Evolutionary conservation across 1,140 invertebrate species (phyloP), one percentile per base, ranked within the genome.

Genomic region (Drosophila lacertosa): DNA sequence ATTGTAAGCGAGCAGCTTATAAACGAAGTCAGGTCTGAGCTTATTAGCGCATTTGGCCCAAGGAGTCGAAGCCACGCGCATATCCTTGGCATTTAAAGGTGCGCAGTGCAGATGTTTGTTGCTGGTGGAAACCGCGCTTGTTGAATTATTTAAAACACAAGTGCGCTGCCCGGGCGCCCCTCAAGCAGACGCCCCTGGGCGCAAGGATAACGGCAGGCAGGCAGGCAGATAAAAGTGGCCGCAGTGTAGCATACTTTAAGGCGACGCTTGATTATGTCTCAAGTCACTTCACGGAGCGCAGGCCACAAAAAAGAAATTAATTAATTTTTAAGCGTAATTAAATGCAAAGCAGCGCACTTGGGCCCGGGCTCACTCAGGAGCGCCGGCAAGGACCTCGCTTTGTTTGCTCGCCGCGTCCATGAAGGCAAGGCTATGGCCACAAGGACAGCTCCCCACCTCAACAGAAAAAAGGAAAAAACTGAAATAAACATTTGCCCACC

Each of bases 251-350:
- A 84, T 84, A 84, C 80, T 86, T 80, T 80, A 80, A 69, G 77
- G 81, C 75, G 74, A 51, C 62, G 79, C 81, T 84, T 86, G 82
- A 86, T 86, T 86, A 86, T 86, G 82, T 88, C 81, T 88, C 78
- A 63, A 82, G 78, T 82, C 78, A 82, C 74, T 80, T 48, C 73
- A 69, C 66, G 73, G 45, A 35, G 74, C 44, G 33, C 24, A 70
- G 15, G 59, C 59, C 58, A 77, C 74, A 86, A 86, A 88, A 88
- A 86, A 88, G 82, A 86, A 88, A 82, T 86, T 86, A 86, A 86
- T 86, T 86, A 86, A 86, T 86, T 86, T 86, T 86, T 86, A 88
- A 86, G 82, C 82, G 82, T 86, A 86, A 86, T 86, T 86, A 86
- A 86, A 86, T 86, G 82, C 82, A 86, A 86, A 86, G 77, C 81